phyloP scores from a whole-genome alignment of 2,888 invertebrate genomes.

The Alsophila aescularia region DNA sequence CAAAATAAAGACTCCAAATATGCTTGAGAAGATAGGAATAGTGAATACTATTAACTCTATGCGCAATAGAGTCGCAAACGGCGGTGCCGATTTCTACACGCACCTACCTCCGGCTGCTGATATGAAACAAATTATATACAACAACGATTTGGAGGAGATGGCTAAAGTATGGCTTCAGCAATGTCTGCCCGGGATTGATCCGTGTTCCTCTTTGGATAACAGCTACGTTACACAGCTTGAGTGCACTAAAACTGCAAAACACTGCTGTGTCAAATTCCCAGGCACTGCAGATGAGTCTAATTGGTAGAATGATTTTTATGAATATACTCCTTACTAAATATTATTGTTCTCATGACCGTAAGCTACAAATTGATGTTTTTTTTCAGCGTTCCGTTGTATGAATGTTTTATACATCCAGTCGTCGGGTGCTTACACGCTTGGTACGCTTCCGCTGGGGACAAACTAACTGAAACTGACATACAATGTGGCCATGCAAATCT shows the following conservation, averaged over 20 bases:
- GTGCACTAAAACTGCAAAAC: conserved; percentile 66
- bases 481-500: conserved; percentile 64
- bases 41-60: conserved; percentile 72
- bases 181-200: conserved; percentile 71
- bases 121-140: conserved; percentile 74
- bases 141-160: conserved; percentile 70
- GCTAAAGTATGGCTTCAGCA: conserved; percentile 69
- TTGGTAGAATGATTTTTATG: conserved; percentile 50
- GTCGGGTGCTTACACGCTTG: conserved; percentile 72
- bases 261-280: conserved; percentile 57
- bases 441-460: conserved; percentile 63
- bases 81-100: conserved; percentile 52
- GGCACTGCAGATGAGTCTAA: conserved; percentile 39
- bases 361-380: conserved; percentile 1
- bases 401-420: conserved; percentile 66
- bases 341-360: background rate
- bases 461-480: conserved; percentile 58
- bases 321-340: background rate
- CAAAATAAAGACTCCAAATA: conserved; percentile 51
- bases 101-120: conserved; percentile 70
- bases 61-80: conserved; percentile 71
- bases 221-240: conserved; percentile 68
- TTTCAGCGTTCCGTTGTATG: conserved; percentile 63
- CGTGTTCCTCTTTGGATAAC: conserved; percentile 68
- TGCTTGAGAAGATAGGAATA: conserved; percentile 58